Evolutionary conservation across 2,888 invertebrate species (phyloP), one percentile per base, ranked within the genome.

Genomic region (Drosophila mayaguana): DNA sequence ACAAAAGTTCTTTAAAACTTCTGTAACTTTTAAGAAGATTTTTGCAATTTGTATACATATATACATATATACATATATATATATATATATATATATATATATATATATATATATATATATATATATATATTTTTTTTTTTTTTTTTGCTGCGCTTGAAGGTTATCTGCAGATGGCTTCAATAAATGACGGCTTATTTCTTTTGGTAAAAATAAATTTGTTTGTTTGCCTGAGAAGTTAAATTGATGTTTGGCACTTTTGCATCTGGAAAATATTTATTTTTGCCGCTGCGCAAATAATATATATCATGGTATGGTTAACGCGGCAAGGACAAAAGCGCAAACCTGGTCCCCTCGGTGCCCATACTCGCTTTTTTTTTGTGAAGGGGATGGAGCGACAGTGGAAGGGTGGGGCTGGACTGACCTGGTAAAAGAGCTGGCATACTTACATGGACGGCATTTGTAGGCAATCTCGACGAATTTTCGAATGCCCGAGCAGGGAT

Each of bases 401-500:
- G 8, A n/a, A 11, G 16, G 25, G 11, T 45, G 32, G 22, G 20
- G 60, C 18, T 63, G 71, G 71, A 74, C 56, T 78, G 78, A 78
- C 77, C 77, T 66, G 54, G 57, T 55, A 70, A 64, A 3, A 67
- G 63, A 51, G 16, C 51, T 75, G 63, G 71, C 72, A 80, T 91
- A 96, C 97, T 97, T 94, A 98, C 98, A 97, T 91, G 99, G 99
- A 93, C 97, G 95, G 94, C 99, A 99, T 94, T 98, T 98, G 94
- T 98, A 99, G 86, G 97, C 97, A 78, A 98, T 97, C 94, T 98
- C 98, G 81, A 98, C 97, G 94, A 97, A 98, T 93, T 98, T 98
- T 78, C 96, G 94, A 69, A 97, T 96, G 25, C 96, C 96, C 14
- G 98, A 98, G 92, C 98, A 99, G 0, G 98, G 98, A 94, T 99